These are phyloP conservation scores for Darevskia nairensis DNA, from an alignment of 2,797 vertebrate genomes.

Conservation along the genomic window DNA sequence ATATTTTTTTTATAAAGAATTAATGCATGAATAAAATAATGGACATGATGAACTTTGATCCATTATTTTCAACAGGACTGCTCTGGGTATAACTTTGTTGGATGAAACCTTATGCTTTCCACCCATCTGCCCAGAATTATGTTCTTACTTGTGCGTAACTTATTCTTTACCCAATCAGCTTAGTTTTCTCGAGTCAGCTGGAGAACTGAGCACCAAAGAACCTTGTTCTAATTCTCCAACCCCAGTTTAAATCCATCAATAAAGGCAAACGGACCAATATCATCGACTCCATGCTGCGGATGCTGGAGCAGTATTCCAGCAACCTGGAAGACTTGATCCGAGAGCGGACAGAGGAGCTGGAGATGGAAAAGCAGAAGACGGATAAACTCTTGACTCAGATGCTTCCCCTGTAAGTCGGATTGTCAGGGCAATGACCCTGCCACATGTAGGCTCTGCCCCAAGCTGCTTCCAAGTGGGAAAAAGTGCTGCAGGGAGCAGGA, in stretches of 20 bases:
- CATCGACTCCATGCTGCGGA: slow-evolving; percentile 92
- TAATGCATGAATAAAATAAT: too few relatives aligned
- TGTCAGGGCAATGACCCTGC: not conserved
- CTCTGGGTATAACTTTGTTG: too few relatives aligned
- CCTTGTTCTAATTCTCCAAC: not conserved
- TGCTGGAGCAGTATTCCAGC: slow-evolving; percentile 94
- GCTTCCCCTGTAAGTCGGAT: slow-evolving; percentile 86
- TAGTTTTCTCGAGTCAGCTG: not conserved
- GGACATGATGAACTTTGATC: too few relatives aligned
- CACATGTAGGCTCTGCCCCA: not conserved
- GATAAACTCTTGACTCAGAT: slow-evolving; percentile 93
- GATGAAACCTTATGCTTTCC: not conserved
- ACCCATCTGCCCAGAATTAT: not conserved
- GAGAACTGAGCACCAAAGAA: slow-evolving; percentile 3
- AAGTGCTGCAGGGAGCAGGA: not conserved
- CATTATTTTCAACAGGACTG: too few relatives aligned
- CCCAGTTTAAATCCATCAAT: slow-evolving; percentile 92
- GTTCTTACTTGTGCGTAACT: too few relatives aligned
- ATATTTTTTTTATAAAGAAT: too few relatives aligned
- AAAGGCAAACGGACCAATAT: slow-evolving; percentile 93
- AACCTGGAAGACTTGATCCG: slow-evolving; percentile 92
- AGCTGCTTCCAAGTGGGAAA: not conserved
- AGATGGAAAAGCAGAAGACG: slow-evolving; percentile 94
- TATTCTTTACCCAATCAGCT: not conserved
- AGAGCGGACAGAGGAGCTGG: slow-evolving; percentile 90